Conservation (phyloP, 2,888 invertebrate genomes). For the Uloborus plumipes region DNA sequence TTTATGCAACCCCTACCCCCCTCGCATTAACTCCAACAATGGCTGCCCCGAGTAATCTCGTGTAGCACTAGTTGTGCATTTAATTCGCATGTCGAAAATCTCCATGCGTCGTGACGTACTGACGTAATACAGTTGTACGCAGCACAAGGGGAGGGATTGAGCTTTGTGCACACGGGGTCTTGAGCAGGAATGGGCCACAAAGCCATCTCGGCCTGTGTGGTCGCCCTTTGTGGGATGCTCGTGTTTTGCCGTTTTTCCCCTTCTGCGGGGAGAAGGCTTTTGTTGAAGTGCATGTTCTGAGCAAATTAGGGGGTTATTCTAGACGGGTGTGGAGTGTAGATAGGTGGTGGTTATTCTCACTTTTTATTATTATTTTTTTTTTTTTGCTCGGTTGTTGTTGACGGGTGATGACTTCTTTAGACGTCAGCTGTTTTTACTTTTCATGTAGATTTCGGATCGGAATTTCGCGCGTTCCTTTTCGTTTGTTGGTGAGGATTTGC, state of each 20-base stretch:
- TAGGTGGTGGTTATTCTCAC: slow-evolving; percentile 31
- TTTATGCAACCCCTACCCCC: slow-evolving; percentile 5
- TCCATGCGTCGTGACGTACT: slow-evolving; percentile 47
- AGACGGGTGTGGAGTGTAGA: slow-evolving; percentile 55
- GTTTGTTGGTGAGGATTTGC: too few species aligned
- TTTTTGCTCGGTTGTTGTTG: slow-evolving; percentile 45
- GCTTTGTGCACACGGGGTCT: slow-evolving; percentile 29
- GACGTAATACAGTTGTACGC: slow-evolving; percentile 27
- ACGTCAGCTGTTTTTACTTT: slow-evolving; percentile 9
- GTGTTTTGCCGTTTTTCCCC: background rate
- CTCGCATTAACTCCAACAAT: slow-evolving; percentile 17
- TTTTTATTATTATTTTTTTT: slow-evolving; percentile 12
- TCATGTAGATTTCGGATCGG: background rate
- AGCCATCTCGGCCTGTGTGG: slow-evolving; percentile 41
- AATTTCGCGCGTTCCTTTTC: too few species aligned
- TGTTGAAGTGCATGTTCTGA: slow-evolving; percentile 30
- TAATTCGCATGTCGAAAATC: slow-evolving; percentile 48
- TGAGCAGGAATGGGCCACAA: slow-evolving; percentile 26
- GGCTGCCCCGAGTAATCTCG: slow-evolving; percentile 44
- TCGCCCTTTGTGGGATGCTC: slow-evolving; percentile 11
- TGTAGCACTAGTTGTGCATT: slow-evolving; percentile 21
- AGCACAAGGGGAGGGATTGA: slow-evolving; percentile 8
- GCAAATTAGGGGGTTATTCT: slow-evolving; percentile 55
- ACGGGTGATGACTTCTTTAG: slow-evolving; percentile 60
- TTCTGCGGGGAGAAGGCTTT: slow-evolving; percentile 27